A percentile compares a stretch with the other conserved stretches of the same genome.
Evolutionary conservation across 2,888 invertebrate species (phyloP).

Genomic region (Unio delphinus): DNA sequence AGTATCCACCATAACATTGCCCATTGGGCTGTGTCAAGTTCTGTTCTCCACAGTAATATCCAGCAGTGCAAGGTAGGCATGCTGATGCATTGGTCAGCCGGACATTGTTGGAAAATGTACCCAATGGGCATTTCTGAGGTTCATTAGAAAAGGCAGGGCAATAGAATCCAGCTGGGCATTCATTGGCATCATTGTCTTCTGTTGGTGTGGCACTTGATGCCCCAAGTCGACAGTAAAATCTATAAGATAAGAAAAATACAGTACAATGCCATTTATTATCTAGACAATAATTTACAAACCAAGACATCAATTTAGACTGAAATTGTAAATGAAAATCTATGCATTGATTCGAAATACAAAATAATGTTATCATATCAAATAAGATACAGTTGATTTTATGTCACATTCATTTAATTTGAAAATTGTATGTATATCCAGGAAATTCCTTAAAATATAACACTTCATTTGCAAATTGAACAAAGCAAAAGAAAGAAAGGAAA

Average conservation of each 20-base stretch:
- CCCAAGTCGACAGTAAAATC: slow-evolving; percentile 64
- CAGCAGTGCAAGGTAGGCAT: slow-evolving; percentile 65
- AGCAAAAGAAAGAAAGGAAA: no score
- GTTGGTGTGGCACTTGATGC: slow-evolving; percentile 63
- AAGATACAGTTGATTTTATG: no score
- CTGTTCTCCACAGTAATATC: slow-evolving; percentile 58
- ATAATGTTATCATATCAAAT: no score
- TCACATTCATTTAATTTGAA: no score
- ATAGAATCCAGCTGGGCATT: slow-evolving; percentile 65
- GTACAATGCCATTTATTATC: background rate
- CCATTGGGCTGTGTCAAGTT: slow-evolving; percentile 59
- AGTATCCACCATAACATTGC: slow-evolving; percentile 62
- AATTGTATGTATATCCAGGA: no score
- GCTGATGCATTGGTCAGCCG: slow-evolving; percentile 46
- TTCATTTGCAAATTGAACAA: no score
- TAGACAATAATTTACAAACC: background rate
- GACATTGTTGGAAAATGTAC: slow-evolving; percentile 59
- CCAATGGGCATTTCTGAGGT: slow-evolving; percentile 64
- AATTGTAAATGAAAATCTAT: no score
- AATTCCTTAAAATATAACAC: no score
- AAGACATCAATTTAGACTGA: no score
- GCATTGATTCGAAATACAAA: no score
- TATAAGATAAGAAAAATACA: slow-evolving; percentile 22
- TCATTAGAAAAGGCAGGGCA: slow-evolving; percentile 62
- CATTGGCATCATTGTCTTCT: slow-evolving; percentile 59